phyloP scores from a whole-genome alignment of 2,113 vertebrate genomes.

The Heterotilapia buettikoferi region DNA sequence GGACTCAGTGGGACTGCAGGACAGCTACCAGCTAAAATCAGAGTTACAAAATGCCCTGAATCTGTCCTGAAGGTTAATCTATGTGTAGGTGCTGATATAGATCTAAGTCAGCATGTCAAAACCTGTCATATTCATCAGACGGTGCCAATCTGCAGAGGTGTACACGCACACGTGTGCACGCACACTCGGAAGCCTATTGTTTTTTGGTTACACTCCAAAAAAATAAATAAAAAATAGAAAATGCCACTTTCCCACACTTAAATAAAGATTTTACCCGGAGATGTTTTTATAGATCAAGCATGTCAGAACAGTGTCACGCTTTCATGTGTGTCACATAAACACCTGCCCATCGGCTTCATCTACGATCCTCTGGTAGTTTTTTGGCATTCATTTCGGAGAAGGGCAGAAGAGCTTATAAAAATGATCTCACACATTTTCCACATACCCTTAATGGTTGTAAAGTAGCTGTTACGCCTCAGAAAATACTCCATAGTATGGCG shows the following conservation, averaged over 20 bases:
- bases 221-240: background rate
- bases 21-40: background rate
- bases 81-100: background rate
- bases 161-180: background rate
- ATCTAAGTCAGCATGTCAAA: background rate
- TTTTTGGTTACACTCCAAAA: background rate
- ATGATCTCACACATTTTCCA: background rate
- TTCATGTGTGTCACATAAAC: background rate
- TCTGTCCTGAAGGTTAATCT: conserved; percentile 22
- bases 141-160: background rate
- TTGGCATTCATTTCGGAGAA: background rate
- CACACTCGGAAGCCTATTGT: background rate
- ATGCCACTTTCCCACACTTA: background rate
- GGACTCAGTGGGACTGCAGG: background rate
- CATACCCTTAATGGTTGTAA: background rate
- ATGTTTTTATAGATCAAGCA: background rate
- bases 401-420: background rate
- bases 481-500: background rate
- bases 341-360: background rate
- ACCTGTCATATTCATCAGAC: background rate
- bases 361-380: background rate
- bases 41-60: background rate
- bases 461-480: background rate
- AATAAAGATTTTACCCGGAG: background rate
- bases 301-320: background rate